Evolutionary conservation across 2,113 vertebrate species (phyloP).

Genomic region (Phycodurus eques): DNA sequence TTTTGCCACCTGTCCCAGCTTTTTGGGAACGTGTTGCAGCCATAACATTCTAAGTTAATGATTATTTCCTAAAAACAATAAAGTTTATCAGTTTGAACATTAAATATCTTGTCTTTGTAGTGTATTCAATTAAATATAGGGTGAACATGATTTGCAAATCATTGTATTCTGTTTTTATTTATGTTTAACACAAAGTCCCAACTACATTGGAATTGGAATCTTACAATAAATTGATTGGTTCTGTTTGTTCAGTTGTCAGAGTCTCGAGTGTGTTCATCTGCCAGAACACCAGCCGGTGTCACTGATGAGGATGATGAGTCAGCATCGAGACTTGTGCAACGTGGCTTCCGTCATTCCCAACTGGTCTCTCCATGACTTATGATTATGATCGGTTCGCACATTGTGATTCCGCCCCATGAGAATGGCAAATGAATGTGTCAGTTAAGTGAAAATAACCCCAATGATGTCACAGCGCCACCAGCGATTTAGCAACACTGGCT

Average conservation of each 20-base stretch:
- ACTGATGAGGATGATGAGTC: neutral
- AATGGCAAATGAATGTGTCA: neutral
- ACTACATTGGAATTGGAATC: no score
- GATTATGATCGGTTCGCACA: neutral
- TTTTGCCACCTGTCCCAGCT: no score
- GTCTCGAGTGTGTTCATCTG: neutral
- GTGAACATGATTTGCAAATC: no score
- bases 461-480: slow-evolving; percentile 1
- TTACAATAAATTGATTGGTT: neutral
- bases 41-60: no score
- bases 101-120: no score
- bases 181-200: no score
- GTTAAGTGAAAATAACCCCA: neutral
- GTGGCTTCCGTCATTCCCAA: neutral
- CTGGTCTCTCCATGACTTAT: neutral
- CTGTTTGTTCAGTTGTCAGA: neutral
- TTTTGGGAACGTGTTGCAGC: no score
- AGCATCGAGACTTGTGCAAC: neutral
- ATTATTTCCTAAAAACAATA: no score
- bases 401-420: neutral
- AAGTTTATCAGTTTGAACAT: no score
- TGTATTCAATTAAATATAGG: no score
- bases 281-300: neutral
- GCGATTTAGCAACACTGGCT: neutral
- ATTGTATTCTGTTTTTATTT: no score